Evolutionary conservation across 1,140 invertebrate species (phyloP), one percentile per base, ranked within the genome.

Genomic region (Xylocopa sonorina): DNA sequence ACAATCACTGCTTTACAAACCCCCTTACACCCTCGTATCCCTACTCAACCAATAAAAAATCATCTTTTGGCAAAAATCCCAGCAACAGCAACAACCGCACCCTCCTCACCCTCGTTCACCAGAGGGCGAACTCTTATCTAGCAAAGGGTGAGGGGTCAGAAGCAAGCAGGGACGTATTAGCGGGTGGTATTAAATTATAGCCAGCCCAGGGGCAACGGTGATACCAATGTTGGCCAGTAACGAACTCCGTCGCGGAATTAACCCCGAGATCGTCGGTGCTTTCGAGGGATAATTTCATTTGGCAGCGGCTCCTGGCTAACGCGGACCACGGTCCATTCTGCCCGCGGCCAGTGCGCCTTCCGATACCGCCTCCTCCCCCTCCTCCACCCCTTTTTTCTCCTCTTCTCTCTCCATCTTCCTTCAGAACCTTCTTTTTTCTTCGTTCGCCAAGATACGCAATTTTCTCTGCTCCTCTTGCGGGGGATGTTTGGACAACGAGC

Each of bases 281-380:
- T 88, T 74, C 89, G 84, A 85, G 83, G 84, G 91, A 88, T 92
- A 91, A 92, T 92, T 92, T 91, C 90, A 91, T 91, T 92, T 92
- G 90, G 90, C 88, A 88, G 81, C 82, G 68, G 53, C 57, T 87
- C 43, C 81, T 76, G 76, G 76, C 66, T 62, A 60, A 60, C 66
- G 48, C 27, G 75, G 43, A 41, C 75, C 66, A 78, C 67, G 66
- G 75, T 66, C 80, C 51, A 67, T 72, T 77, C 72, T 80, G 41
- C 43, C 80, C 53, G 29, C 67, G 12, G 58, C 62, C 73, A 72
- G 55, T 64, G 73, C 68, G 72, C 63, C 46, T 55, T 64, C 67
- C 82, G 77, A 64, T 80, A 68, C 62, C 51, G 62, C 55, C 58
- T n/a, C 48, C 48, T 0, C 41, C 38, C 43, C 43, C n/a, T 58